Percentiles rank a stretch among this genome's conserved stretches.
These are phyloP conservation scores for Strigamia maritima DNA, from an alignment of 2,888 invertebrate genomes.

Conservation along the genomic window DNA sequence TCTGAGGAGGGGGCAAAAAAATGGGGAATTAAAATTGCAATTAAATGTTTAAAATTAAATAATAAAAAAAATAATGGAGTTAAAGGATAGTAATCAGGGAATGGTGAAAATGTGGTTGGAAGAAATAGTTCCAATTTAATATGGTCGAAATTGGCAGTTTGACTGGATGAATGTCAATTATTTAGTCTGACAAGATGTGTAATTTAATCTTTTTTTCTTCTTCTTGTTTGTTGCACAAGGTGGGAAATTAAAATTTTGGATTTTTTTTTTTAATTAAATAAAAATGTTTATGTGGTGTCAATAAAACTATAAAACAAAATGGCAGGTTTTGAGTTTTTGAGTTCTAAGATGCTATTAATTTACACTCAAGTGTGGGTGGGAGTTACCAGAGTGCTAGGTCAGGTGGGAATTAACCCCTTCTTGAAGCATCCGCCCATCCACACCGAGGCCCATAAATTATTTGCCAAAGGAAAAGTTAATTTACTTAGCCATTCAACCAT, in stretches of 20 bases:
- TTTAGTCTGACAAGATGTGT: not conserved
- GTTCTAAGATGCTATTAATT: not conserved
- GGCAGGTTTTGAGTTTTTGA: not conserved
- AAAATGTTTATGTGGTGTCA: not conserved
- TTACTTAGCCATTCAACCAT: conserved; percentile 16
- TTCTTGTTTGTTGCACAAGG: not conserved
- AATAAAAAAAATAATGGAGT: not conserved
- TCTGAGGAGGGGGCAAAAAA: too few relatives aligned
- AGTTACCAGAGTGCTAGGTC: not conserved
- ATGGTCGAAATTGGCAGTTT: not conserved
- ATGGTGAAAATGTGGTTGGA: not conserved
- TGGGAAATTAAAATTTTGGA: conserved; percentile 2
- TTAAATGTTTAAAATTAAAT: not conserved
- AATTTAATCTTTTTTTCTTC: not conserved
- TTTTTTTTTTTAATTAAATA: not conserved
- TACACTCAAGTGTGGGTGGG: conserved; percentile 18
- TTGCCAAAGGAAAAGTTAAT: conserved; percentile 9
- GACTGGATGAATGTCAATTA: not conserved
- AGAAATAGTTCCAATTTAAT: conserved; percentile 10
- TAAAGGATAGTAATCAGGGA: not conserved
- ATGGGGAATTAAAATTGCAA: not conserved
- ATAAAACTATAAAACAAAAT: not conserved
- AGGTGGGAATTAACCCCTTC: conserved; percentile 14
- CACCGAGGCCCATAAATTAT: conserved; percentile 7
- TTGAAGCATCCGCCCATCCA: conserved; percentile 7